A percentile compares a stretch with the other conserved stretches of the same genome.
Evolutionary conservation across 2,888 invertebrate species (phyloP).

Genomic region (Drosophila siamana): DNA sequence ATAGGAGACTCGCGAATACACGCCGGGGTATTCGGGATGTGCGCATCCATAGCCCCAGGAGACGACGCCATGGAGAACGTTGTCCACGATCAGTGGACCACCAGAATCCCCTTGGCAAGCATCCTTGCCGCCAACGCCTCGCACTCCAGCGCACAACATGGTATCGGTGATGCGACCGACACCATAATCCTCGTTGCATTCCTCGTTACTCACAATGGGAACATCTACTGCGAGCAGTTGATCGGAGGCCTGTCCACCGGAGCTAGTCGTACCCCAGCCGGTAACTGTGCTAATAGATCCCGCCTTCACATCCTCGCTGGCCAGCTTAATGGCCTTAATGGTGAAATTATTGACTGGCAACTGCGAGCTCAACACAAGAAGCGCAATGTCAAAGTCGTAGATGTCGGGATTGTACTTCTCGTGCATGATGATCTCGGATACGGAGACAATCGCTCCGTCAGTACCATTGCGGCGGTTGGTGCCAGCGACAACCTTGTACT

Average conservation of each 20-base stretch:
- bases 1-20: slow-evolving; percentile 73
- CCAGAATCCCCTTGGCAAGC: slow-evolving; percentile 82
- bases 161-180: slow-evolving; percentile 56
- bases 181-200: slow-evolving; percentile 68
- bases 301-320: slow-evolving; percentile 39
- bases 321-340: slow-evolving; percentile 72
- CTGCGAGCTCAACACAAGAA: slow-evolving; percentile 77
- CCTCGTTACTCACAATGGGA: slow-evolving; percentile 68
- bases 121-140: slow-evolving; percentile 76
- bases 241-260: slow-evolving; percentile 62
- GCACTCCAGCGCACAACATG: slow-evolving; percentile 82
- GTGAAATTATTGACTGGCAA: slow-evolving; percentile 76
- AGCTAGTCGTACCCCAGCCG: slow-evolving; percentile 77
- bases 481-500: slow-evolving; percentile 86
- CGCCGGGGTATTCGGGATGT: slow-evolving; percentile 72
- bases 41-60: slow-evolving; percentile 82
- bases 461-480: slow-evolving; percentile 85
- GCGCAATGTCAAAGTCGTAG: slow-evolving; percentile 87
- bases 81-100: slow-evolving; percentile 73
- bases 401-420: slow-evolving; percentile 84
- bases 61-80: slow-evolving; percentile 75
- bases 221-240: slow-evolving; percentile 71
- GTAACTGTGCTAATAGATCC: slow-evolving; percentile 65
- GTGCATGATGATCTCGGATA: slow-evolving; percentile 86
- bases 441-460: slow-evolving; percentile 86